Evolutionary conservation across 2,113 vertebrate genomes (phyloP), one percentile per base, ranked within the genome.

Genomic region (Corythornis vintsioides): DNA sequence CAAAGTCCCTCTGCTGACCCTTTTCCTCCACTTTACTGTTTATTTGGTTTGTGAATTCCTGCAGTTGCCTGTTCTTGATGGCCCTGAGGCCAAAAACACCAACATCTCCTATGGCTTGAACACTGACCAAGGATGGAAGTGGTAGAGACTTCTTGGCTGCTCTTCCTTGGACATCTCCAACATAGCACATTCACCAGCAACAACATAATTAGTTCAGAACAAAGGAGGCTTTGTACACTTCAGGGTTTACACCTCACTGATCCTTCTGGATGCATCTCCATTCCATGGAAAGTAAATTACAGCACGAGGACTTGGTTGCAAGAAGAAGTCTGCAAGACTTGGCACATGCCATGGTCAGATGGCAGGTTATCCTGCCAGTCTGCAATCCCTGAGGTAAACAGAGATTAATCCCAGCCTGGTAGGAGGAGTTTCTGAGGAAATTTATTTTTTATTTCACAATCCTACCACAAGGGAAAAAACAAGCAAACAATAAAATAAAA

Each of bases 361-460:
- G 83, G 70, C 38, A 77, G 24, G 72, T 28, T 80, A 56, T 72
- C n/a, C 71, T 95, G 88, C 80, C 81, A 88, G 84, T 91, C 56
- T 93, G 40, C 29, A 95, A n/a, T 52, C 55, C 31, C 43, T 18
- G 43, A 77, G 85, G 90, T 91, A 83, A 96, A 92, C 11, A 89
- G 85, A 95, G 42, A 96, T 75, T 38, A 77, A 56, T 66, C 47
- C 50, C 65, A 95, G 52, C 43, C 77, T 66, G 60, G 66, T 74
- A 95, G 73, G 69, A 95, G 86, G 38, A 90, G 64, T 73, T 95
- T 72, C 53, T 42, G 18, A 38, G 47, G 28, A 48, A 52, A 28
- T n/a, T 35, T n/a, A 20, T 47, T 61, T 53, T 50, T 71, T 45
- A 13, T 42, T 70, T 50, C 61, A 3, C 31, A 56, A 38, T 29